Percentiles rank a stretch among this genome's conserved stretches.
These are phyloP conservation scores for Chloroceryle aenea DNA, from an alignment of 2,113 vertebrate genomes.

Conservation along the genomic window DNA sequence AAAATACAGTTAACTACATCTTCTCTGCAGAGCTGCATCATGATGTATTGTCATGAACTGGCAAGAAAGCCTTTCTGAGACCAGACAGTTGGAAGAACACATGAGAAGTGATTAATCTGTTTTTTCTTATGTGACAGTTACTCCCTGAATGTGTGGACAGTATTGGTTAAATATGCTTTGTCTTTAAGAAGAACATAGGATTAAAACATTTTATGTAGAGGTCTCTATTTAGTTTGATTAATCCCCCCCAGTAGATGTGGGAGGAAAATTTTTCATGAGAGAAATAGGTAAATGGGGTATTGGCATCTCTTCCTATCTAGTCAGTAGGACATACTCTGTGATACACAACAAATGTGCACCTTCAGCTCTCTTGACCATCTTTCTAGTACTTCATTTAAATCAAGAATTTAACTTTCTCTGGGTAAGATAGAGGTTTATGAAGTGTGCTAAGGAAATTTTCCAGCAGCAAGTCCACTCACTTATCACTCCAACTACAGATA, in stretches of 20 bases:
- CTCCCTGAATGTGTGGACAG: neutral
- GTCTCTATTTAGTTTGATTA: neutral
- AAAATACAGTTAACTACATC: neutral
- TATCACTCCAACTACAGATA: neutral
- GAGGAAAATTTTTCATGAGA: neutral
- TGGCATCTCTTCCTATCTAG: neutral
- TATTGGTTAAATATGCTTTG: neutral
- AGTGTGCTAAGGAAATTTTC: neutral
- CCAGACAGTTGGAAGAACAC: neutral
- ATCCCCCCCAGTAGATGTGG: neutral
- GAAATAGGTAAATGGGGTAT: neutral
- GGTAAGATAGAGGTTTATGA: neutral
- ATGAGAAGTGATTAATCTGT: neutral
- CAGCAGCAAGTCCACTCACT: neutral
- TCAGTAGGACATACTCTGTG: neutral
- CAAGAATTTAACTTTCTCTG: neutral
- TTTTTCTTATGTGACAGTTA: neutral
- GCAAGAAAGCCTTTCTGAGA: neutral
- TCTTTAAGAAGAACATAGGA: neutral
- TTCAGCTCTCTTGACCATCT: neutral
- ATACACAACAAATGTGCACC: neutral
- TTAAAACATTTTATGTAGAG: neutral
- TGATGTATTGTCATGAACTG: fast-evolving
- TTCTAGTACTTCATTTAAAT: neutral
- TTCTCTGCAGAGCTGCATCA: neutral